These are phyloP conservation scores for Syngnathus acus DNA, from an alignment of 2,797 vertebrate genomes.

Conservation along the genomic window DNA sequence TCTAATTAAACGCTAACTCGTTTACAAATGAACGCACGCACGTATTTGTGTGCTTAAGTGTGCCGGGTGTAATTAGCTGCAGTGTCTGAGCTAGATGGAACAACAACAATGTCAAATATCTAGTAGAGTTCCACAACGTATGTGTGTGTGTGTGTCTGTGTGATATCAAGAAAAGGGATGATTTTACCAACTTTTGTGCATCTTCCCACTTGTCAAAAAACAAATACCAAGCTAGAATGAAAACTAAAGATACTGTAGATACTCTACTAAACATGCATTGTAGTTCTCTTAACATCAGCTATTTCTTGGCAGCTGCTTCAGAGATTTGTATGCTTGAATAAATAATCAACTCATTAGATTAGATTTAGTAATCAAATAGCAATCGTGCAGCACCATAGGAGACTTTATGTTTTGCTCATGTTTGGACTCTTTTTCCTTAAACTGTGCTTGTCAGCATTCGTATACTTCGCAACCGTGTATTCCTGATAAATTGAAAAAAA, in stretches of 20 bases:
- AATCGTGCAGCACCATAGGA: not conserved
- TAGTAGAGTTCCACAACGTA: constrained; percentile 40
- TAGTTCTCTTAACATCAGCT: too few relatives aligned
- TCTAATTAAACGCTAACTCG: constrained; percentile 76
- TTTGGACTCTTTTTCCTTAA: not conserved
- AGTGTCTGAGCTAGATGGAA: constrained; percentile 63
- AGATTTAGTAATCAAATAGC: not conserved
- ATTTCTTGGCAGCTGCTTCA: too few relatives aligned
- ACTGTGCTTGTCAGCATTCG: not conserved
- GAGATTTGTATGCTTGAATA: not conserved
- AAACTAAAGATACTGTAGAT: not conserved
- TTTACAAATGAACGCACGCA: constrained; percentile 70
- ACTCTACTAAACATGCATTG: not conserved
- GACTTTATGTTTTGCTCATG: not conserved
- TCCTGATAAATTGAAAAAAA: not conserved
- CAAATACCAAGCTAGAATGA: not conserved
- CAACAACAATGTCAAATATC: constrained; percentile 66
- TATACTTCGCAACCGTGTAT: not conserved
- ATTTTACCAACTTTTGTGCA: not conserved
- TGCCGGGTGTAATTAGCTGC: constrained; percentile 66
- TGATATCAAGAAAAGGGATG: not conserved
- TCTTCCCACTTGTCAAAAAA: not conserved
- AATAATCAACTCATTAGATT: not conserved
- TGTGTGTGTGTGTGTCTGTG: constrained; percentile 7
- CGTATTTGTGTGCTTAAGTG: constrained; percentile 69